Evolutionary conservation across 2,797 vertebrate species (phyloP), one percentile per base, ranked within the genome.

Genomic region (Menidia menidia): DNA sequence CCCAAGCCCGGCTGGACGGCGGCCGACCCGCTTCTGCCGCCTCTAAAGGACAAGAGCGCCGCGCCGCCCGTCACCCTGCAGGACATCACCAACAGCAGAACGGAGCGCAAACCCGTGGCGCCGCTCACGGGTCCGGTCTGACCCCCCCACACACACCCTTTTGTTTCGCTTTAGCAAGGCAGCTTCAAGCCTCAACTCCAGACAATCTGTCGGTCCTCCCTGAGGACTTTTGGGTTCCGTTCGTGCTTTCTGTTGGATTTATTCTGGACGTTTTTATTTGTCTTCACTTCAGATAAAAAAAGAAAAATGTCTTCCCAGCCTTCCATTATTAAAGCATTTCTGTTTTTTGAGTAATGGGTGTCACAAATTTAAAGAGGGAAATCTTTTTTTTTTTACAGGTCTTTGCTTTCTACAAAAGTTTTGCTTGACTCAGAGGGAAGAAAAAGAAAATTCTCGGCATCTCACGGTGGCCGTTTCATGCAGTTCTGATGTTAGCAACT

Each of bases 11-110:
- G 58, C 11, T 84, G 75, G 0, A 85, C 93, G 57, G 95, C 96
- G 78, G 95, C 95, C 92, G 93, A 95, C 78, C 91, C 96, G 11
- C 94, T 95, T 87, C 96, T 95, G 73, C 94, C 93, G 83, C 88
- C 86, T 2, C 74, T 19, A 43, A 73, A 77, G 67, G 77, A 82
- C 60, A 68, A 64, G 35, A 71, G 63, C 0, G 55, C 81, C 7
- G 60, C 60, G 0, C 19, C 70, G n/a, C 61, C 87, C 10, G 70
- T 88, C 25, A 76, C 87, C 3, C 76, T 92, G 66, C 80, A 88
- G 55, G 88, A 89, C 56, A 74, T 93, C 10, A 71, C 89, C 63
- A 86, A 70, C 8, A 83, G 67, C 16, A 85, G 82, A 47, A 70
- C 74, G 0, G 84, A 89, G 73, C 77, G 68, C n/a, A 78, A 68